A percentile compares a stretch with the other conserved stretches of the same genome.
Conservation (phyloP, 2,797 vertebrate genomes). For the Decapterus maruadsi region DNA sequence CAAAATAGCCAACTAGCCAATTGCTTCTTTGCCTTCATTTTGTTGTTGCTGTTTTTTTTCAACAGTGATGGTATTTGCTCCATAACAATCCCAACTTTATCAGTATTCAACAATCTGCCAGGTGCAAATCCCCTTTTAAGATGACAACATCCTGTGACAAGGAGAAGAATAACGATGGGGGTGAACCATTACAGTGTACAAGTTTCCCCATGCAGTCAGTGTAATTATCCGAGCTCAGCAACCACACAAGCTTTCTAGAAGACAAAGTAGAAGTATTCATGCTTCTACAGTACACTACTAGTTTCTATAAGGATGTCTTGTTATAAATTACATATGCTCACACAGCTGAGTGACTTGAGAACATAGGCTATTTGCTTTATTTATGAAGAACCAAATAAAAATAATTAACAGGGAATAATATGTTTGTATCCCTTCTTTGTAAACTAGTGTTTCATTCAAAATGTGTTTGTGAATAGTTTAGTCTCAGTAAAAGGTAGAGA, state of each 20-base stretch:
- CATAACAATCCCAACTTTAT: not conserved
- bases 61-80: not conserved
- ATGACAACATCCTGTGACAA: slow-evolving; percentile 26
- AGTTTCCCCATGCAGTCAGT: slow-evolving; percentile 16
- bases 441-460: slow-evolving; percentile 16
- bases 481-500: not conserved
- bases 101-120: slow-evolving; percentile 9
- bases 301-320: slow-evolving; percentile 9
- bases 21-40: not conserved
- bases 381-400: slow-evolving; percentile 14
- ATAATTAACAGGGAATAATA: slow-evolving; percentile 34
- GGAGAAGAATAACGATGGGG: slow-evolving; percentile 10
- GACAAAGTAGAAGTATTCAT: slow-evolving; percentile 17
- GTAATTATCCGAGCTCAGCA: slow-evolving; percentile 25
- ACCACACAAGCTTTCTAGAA: slow-evolving; percentile 27
- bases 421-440: slow-evolving; percentile 23
- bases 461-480: slow-evolving; percentile 25
- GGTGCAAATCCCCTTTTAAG: slow-evolving; percentile 22
- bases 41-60: not conserved
- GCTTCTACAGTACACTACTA: not conserved
- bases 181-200: slow-evolving; percentile 1
- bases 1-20: not conserved
- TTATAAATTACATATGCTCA: slow-evolving; percentile 26
- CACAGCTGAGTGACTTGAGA: slow-evolving; percentile 9
- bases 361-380: slow-evolving; percentile 27